These are phyloP conservation scores for Eutrigla gurnardus DNA, from an alignment of 2,797 vertebrate genomes.

Conservation along the genomic window DNA sequence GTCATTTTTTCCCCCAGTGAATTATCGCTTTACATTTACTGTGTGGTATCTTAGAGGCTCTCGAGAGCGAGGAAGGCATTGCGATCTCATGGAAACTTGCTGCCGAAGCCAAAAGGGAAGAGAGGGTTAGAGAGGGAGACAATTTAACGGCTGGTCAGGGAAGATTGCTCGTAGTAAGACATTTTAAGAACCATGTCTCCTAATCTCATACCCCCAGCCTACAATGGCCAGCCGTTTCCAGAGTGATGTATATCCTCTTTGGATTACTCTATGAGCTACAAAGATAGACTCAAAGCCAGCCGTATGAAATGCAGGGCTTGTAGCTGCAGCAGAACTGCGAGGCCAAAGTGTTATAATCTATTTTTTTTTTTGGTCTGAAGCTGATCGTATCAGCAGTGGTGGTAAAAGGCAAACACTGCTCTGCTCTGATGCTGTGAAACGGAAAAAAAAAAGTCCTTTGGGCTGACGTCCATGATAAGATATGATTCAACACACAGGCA, in stretches of 20 bases:
- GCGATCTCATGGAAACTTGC: constrained; percentile 66
- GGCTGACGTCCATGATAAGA: constrained; percentile 55
- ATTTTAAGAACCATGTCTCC: constrained; percentile 61
- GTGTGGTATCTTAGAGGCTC: constrained; percentile 55
- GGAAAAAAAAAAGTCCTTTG: constrained; percentile 35
- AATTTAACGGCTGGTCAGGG: constrained; percentile 59
- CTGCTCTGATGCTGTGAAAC: constrained; percentile 40
- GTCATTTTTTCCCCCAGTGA: constrained; percentile 64
- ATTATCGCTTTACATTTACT: constrained; percentile 70
- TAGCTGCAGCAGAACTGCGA: constrained; percentile 15
- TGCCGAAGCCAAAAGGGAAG: constrained; percentile 58
- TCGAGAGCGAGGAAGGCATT: constrained; percentile 50
- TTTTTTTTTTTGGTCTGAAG: constrained; percentile 23
- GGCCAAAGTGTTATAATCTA: constrained; percentile 11
- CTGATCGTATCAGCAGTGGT: constrained; percentile 37
- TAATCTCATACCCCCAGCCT: constrained; percentile 45
- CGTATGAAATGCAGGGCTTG: constrained; percentile 28
- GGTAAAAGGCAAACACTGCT: constrained; percentile 38
- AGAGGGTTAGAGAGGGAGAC: constrained; percentile 35
- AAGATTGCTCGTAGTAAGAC: constrained; percentile 47
- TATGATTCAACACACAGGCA: constrained; percentile 60
- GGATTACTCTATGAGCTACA: constrained; percentile 47
- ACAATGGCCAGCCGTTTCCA: constrained; percentile 32
- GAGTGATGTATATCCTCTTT: constrained; percentile 31
- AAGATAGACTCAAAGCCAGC: constrained; percentile 25